Conservation (phyloP, 1,140 invertebrate species). For the Caenorhabditis latens region DNA sequence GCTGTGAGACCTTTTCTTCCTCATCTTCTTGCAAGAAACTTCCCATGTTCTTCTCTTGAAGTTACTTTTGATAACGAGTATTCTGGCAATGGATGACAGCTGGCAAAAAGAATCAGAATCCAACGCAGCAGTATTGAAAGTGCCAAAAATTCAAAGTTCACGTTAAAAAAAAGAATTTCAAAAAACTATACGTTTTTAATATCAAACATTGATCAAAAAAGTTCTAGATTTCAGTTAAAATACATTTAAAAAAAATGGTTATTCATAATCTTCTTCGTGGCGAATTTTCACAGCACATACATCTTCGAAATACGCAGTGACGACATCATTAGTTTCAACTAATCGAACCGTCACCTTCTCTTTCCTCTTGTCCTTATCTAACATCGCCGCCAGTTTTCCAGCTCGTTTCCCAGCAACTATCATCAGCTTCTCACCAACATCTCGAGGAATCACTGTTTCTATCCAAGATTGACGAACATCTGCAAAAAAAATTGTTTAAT, state of each 20-base stretch:
- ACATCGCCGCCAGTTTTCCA: constrained; percentile 41
- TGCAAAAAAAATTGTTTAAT: not conserved
- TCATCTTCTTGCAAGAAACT: not conserved
- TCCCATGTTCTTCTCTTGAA: constrained; percentile 4
- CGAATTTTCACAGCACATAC: constrained; percentile 27
- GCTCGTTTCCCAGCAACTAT: constrained; percentile 44
- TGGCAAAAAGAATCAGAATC: too few species aligned
- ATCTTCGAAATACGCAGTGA: constrained; percentile 31
- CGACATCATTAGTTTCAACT: constrained; percentile 8
- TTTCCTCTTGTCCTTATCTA: constrained; percentile 48
- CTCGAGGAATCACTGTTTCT: constrained; percentile 62
- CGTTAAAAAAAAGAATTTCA: too few species aligned
- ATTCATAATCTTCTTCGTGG: constrained; percentile 45
- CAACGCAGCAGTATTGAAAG: too few species aligned
- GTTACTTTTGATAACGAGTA: not conserved
- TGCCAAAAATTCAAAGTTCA: too few species aligned
- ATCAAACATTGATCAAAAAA: too few species aligned
- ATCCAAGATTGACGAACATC: constrained; percentile 58
- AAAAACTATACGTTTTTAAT: too few species aligned
- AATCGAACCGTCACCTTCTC: constrained; percentile 9
- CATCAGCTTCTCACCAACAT: constrained; percentile 54
- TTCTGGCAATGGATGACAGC: not conserved
- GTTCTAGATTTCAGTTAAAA: too few species aligned
- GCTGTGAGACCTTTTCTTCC: not conserved
- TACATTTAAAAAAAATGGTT: too few species aligned